Conservation (phyloP, 2,888 invertebrate genomes). For the Scrobipalpa costella region DNA sequence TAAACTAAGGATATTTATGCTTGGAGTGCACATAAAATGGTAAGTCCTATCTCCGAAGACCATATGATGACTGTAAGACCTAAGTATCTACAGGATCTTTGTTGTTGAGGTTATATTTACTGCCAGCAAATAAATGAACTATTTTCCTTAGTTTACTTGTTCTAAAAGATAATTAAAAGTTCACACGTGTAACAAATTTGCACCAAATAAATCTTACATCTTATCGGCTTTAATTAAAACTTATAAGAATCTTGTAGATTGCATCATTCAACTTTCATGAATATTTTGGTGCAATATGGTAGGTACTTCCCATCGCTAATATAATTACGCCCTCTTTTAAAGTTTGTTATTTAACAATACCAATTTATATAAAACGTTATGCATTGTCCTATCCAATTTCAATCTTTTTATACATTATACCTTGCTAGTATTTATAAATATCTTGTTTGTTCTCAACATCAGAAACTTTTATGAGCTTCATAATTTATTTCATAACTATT, state of each 20-base stretch:
- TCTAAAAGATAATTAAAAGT: neutral
- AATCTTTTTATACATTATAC: no score
- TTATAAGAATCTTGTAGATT: neutral
- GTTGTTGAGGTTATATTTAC: conserved; percentile 16
- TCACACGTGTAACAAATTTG: neutral
- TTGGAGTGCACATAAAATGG: conserved; percentile 5
- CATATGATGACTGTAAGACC: neutral
- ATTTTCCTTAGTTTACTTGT: neutral
- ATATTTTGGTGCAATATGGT: conserved; percentile 14
- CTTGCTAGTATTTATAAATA: no score
- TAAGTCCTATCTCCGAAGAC: neutral
- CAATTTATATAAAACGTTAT: no score
- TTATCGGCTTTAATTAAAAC: neutral
- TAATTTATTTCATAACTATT: conserved; percentile 27
- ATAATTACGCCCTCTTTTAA: neutral
- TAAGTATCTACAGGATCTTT: neutral
- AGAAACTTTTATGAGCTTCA: no score
- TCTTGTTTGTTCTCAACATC: no score
- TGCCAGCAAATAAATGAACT: neutral
- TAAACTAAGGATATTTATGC: conserved; percentile 11
- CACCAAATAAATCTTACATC: neutral
- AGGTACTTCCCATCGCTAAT: neutral
- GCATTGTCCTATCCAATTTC: no score
- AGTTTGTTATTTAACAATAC: no score
- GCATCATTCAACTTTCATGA: conserved; percentile 7